Evolutionary conservation across 2,113 vertebrate genomes (phyloP), one percentile per base, ranked within the genome.

Genomic region (Centropus unirufus): DNA sequence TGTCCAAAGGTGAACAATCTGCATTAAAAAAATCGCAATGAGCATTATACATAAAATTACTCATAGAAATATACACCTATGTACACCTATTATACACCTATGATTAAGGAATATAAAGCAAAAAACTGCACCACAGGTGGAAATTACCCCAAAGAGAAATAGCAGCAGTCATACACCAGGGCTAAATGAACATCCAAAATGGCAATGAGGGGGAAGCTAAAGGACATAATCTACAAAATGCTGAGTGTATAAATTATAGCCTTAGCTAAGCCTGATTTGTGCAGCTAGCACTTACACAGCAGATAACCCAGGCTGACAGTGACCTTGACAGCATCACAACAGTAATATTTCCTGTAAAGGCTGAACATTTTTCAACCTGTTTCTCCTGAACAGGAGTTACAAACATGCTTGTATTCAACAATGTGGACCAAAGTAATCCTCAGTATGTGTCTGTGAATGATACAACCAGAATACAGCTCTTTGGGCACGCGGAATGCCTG

Each of bases 281-380:
- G 87, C 3, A 58, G 68, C 84, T 62, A 73, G 85, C 83, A 89
- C 87, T 77, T 84, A 58, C 64, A 72, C 68, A 96, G 70, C 54
- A 89, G 79, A 96, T 92, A 95, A 93, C 93, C 87, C 57, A 30
- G 85, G 72, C 87, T 82, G 94, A 83, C 93, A 94, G 90, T 52
- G 96, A 97, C 97, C 96, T 97, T 95, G 96, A 78, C 75, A 93
- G 89, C 81, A 52, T 49, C 24, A 67, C 87, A 95, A 80, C 55
- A 46, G 61, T 62, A 49, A 51, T 94, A 70, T 94, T 96, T 97
- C 80, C 95, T 83, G 92, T 29, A 67, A 62, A 82, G 90, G 24
- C 79, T 92, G 95, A 94, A n/a, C 19, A 62, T 70, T 69, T 89
- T 80, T 93, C 81, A 84, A 64, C 63, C 66, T 29, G 1, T 93